Percentiles rank a stretch among this genome's conserved stretches.
phyloP scores from a whole-genome alignment of 2,113 vertebrate genomes.

The Cygnus atratus region DNA sequence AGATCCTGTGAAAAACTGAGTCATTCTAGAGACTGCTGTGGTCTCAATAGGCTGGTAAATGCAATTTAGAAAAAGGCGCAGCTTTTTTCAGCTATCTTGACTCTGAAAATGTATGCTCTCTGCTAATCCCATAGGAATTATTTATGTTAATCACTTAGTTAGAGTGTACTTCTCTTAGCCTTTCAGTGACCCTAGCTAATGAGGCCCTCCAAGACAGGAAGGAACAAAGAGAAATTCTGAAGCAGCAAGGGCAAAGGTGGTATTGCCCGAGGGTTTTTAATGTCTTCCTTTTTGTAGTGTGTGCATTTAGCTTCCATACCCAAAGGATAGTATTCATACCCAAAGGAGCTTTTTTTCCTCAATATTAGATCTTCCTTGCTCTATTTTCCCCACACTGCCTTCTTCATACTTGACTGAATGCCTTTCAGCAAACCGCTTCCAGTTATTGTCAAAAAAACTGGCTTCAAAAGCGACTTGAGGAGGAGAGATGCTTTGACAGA shows the following conservation, averaged over 20 bases:
- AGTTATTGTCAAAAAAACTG: not conserved
- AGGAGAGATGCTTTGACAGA: not conserved
- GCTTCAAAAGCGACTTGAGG: not conserved
- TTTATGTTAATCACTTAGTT: not conserved
- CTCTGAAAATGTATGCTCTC: not conserved
- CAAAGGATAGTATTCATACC: not conserved
- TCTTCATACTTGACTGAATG: not conserved
- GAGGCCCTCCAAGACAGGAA: not conserved
- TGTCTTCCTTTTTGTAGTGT: not conserved
- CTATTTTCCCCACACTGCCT: not conserved
- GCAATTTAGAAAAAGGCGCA: not conserved
- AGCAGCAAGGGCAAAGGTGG: not conserved
- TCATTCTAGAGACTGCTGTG: not conserved
- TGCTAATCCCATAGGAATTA: not conserved
- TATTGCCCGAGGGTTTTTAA: not conserved
- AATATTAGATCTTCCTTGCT: not conserved
- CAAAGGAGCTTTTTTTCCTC: not conserved
- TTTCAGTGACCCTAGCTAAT: not conserved
- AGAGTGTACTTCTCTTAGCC: not conserved
- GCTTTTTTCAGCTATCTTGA: not conserved
- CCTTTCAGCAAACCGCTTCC: not conserved
- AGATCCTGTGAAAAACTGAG: not conserved
- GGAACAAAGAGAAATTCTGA: conserved; percentile 10
- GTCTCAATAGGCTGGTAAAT: not conserved
- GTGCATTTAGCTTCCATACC: not conserved